Evolutionary conservation across 2,113 vertebrate genomes (phyloP), one percentile per base, ranked within the genome.

Genomic region (Callionymus lyra): DNA sequence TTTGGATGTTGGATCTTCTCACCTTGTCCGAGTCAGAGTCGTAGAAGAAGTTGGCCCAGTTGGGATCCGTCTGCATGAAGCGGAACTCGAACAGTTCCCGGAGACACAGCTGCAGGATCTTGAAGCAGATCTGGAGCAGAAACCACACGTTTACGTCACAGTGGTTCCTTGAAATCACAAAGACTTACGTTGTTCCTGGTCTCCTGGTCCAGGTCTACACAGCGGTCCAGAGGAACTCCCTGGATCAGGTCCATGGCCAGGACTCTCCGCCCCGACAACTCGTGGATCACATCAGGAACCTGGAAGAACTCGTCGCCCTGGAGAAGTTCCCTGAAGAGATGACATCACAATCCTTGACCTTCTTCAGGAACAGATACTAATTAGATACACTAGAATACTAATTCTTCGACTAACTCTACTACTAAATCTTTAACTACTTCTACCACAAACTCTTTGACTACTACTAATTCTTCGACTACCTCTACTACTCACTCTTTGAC

Each of bases 1-100:
- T 34, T 12, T 12, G 4, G 9, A 1, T 38, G n/a, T 1, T 34
- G 3, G 6, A 12, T 1, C 8, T 36, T 14, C 31, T 80, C 39
- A 93, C 92, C 84, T 90, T 84, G 57, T 89, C 76, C 12, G 79
- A 82, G 34, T 85, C 76, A 0, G 81, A 63, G 1, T 92, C 88
- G 19, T 92, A 94, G 35, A 92, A 88, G 80, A 93, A 94, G 81
- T 93, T 94, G 70, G 92, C 78, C 92, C 92, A 94, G 83, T 94
- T 94, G 32, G 92, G 91, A 56, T 94, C 92, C 0, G 92, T 94
- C 76, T 94, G 92, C 91, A 93, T 94, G 80, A 94, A 94, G 65
- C 86, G 80, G 76, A 93, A 93, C 65, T 94, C 90, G 59, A 94
- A 93, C 27, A 94, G 69, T 59, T 93, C 92, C 27, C 80, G 78